Conservation (phyloP, 1,140 invertebrate species). For the Triops cancriformis region DNA sequence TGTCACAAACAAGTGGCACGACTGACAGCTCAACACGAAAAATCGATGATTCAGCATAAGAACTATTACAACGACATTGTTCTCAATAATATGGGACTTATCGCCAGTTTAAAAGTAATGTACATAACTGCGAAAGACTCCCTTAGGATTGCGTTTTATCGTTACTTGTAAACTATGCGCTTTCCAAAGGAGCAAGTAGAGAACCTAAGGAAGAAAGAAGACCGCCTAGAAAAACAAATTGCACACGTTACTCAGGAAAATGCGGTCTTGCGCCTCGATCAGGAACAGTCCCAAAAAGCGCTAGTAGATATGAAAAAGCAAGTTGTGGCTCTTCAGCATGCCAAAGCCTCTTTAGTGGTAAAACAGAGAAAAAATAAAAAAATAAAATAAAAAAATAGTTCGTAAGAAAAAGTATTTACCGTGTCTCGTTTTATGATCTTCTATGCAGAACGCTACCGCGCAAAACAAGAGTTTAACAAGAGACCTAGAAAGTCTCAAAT, state of each 20-base stretch:
- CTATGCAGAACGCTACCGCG: slow-evolving; percentile 54
- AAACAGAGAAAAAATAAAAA: slow-evolving; percentile 22
- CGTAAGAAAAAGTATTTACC: not conserved
- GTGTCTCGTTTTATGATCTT: slow-evolving; percentile 30
- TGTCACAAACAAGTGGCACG: slow-evolving; percentile 78
- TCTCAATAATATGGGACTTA: slow-evolving; percentile 76
- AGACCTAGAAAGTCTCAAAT: slow-evolving; percentile 62
- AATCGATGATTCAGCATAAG: slow-evolving; percentile 76
- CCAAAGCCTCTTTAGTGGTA: slow-evolving; percentile 53
- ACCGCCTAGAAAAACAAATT: slow-evolving; percentile 60
- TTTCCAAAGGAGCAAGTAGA: slow-evolving; percentile 67
- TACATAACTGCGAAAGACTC: not conserved
- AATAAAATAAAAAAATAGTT: not conserved
- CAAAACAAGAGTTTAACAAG: slow-evolving; percentile 46
- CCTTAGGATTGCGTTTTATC: not conserved
- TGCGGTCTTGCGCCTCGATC: slow-evolving; percentile 57
- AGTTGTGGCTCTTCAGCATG: slow-evolving; percentile 69
- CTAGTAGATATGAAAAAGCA: slow-evolving; percentile 58
- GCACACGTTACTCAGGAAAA: slow-evolving; percentile 58
- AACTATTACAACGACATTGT: slow-evolving; percentile 91
- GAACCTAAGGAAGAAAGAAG: slow-evolving; percentile 66
- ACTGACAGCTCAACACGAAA: slow-evolving; percentile 71
- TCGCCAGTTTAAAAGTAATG: slow-evolving; percentile 62
- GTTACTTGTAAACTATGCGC: not conserved
- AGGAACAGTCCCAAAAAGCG: slow-evolving; percentile 58